phyloP scores from a whole-genome alignment of 2,888 invertebrate species.

The Crossocerus cetratus region DNA sequence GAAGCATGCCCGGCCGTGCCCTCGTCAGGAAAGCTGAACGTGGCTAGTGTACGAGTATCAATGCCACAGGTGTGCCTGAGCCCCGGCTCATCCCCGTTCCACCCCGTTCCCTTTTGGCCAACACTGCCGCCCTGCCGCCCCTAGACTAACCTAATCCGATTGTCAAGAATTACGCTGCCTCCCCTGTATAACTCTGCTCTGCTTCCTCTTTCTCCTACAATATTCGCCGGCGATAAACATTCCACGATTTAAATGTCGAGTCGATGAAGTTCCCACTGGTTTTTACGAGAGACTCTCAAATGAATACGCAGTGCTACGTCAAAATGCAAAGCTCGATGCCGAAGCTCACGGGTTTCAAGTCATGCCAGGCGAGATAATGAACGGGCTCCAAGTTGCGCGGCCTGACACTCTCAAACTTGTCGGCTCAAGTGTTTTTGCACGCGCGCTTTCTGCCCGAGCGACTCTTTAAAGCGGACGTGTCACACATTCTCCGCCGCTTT shows the following conservation, averaged over 20 bases:
- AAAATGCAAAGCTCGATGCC: too few species aligned
- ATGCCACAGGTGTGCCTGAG: conserved; percentile 55
- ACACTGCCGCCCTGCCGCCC: background rate
- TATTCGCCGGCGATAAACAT: background rate
- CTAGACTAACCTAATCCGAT: conserved; percentile 31
- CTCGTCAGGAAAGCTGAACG: conserved; percentile 17
- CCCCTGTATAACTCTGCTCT: background rate
- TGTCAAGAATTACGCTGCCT: conserved; percentile 32
- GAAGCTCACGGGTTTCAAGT: too few species aligned
- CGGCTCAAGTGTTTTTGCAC: background rate
- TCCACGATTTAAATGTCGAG: background rate
- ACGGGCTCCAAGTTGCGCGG: background rate
- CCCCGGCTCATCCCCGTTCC: background rate
- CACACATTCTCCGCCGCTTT: background rate
- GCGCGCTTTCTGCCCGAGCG: background rate
- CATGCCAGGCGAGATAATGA: too few species aligned
- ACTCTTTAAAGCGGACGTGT: background rate
- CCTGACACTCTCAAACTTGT: background rate
- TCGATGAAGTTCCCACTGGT: too few species aligned
- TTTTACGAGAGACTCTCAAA: too few species aligned
- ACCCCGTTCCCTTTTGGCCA: conserved; percentile 15
- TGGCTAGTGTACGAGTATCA: conserved; percentile 19
- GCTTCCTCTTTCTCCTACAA: too few species aligned
- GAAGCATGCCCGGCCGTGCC: background rate
- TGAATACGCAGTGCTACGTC: too few species aligned